Evolutionary conservation across 2,888 invertebrate genomes (phyloP), one percentile per base, ranked within the genome.

Genomic region (Epinotia demarniana): DNA sequence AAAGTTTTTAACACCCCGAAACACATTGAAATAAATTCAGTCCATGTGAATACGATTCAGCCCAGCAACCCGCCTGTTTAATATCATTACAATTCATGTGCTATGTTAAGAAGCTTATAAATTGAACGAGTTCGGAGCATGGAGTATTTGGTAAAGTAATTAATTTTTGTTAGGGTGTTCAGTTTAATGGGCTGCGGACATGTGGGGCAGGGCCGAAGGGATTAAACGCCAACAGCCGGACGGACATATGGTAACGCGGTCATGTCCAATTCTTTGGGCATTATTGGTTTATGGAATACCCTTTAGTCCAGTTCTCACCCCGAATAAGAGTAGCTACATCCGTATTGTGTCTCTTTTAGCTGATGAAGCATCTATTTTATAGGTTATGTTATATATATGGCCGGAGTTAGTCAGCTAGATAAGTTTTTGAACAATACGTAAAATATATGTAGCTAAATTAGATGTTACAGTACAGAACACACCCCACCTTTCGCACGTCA

Each of bases 91-190:
- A 33, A 74, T 55, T 63, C 73, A 63, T 74, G 63, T 46, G 46
- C 69, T 62, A 75, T 72, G 75, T 72, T 62, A 62, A 62, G 75
- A 75, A 75, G 75, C 66, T 66, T 67, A 67, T 46, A 72, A 72
- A 75, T 72, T 75, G 61, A 75, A 75, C 85, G 87, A 85, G 87
- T 88, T 87, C 82, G 82, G 83, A 84, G 83, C 84, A 84, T 84
- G 83, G 85, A 80, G 84, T 86, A 86, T 87, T 87, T 92, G 92
- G 90, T 89, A 85, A 86, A 91, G 90, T 90, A 90, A 92, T 93
- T 92, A 93, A 90, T 91, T 92, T 92, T 92, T 91, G 90, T 91
- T 87, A 86, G 90, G 88, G 89, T 86, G 87, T 86, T 85, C 85
- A 81, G 81, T 90, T 89, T 90, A 90, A 92, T 89, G 89, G 89